These are phyloP conservation scores for Sakesphorus luctuosus DNA, from an alignment of 2,113 vertebrate species.

Conservation along the genomic window DNA sequence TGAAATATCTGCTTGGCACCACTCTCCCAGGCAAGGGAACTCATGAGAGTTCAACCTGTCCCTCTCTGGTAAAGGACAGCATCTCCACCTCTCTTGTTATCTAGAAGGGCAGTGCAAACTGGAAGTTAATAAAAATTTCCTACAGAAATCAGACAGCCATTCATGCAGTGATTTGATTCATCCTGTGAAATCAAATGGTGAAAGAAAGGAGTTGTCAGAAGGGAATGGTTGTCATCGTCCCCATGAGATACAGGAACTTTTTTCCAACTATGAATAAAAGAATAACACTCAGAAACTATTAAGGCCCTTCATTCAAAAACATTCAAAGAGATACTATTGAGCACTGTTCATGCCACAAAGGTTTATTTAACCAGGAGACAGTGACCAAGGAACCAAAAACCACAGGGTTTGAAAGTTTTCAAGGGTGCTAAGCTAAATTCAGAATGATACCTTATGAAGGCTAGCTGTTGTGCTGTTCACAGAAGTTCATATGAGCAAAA, in stretches of 20 bases:
- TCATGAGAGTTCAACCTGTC: not conserved
- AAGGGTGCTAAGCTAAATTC: not conserved
- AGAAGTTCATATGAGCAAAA: not conserved
- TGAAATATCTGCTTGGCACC: not conserved
- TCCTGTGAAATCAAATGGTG: not conserved
- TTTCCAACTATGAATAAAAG: not conserved
- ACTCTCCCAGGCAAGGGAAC: not conserved
- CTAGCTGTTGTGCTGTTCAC: not conserved
- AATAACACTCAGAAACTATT: not conserved
- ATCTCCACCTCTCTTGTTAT: not conserved
- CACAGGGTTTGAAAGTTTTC: not conserved
- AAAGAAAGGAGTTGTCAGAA: not conserved
- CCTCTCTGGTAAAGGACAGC: not conserved
- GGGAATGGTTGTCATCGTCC: not conserved
- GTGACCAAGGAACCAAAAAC: not conserved
- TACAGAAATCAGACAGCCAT: not conserved
- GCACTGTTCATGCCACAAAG: not conserved
- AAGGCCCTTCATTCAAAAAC: not conserved
- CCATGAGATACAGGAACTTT: not conserved
- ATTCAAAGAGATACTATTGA: not conserved
- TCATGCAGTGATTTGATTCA: not conserved
- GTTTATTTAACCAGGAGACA: not conserved
- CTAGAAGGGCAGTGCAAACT: not conserved
- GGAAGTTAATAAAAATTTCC: not conserved
- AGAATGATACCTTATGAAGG: not conserved